Base-by-base conservation (phyloP, 2,113 vertebrate genomes). In the Rhea americana region DNA sequence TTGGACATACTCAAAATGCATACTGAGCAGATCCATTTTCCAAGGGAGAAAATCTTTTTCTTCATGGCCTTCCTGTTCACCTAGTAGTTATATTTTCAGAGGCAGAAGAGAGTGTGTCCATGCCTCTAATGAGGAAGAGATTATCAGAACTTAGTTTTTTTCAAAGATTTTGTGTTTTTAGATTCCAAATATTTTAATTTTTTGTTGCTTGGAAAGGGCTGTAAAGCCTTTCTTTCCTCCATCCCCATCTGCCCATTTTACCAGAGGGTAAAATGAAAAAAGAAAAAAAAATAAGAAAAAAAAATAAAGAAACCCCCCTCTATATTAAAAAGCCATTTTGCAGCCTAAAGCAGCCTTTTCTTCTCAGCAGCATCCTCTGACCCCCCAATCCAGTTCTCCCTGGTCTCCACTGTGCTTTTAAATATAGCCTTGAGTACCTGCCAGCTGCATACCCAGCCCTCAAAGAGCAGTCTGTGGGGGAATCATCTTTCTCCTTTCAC, bases 401-500 rank as follows among this genome's bases (percentile, higher is more conserved):
- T 43, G 47, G 28, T n/a, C 16, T 18, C 25, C 10, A 47, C 41
- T 56, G 4, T 77, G 53, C 18, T 91, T 94, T 91, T 90, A 93
- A 91, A 89, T 91, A 66, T 47, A 83, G 35, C 20, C 37, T 85
- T 91, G 93, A 91, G 39, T 74, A 76, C 55, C 47, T 76, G 59
- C 93, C 84, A 96, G 82, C 89, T 80, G 74, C 76, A 82, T 89
- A 73, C 85, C 82, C 95, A 91, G 67, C 30, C 82, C 55, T 96
- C 76, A 51, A 30, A 71, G 37, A 4, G 0, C 25, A 73, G 37
- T 45, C 47, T 91, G 67, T 8, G 56, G 67, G 4, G 22, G 30
- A 56, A 95, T 96, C 91, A 71, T 95, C 92, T 93, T 94, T 96
- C 87, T 93, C 90, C 74, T 79, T 95, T 93, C 62, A 14, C 19